A percentile compares a stretch with the other conserved stretches of the same genome.
These are phyloP conservation scores for Drosophila subsilvestris DNA, from an alignment of 2,888 invertebrate genomes.

Conservation along the genomic window DNA sequence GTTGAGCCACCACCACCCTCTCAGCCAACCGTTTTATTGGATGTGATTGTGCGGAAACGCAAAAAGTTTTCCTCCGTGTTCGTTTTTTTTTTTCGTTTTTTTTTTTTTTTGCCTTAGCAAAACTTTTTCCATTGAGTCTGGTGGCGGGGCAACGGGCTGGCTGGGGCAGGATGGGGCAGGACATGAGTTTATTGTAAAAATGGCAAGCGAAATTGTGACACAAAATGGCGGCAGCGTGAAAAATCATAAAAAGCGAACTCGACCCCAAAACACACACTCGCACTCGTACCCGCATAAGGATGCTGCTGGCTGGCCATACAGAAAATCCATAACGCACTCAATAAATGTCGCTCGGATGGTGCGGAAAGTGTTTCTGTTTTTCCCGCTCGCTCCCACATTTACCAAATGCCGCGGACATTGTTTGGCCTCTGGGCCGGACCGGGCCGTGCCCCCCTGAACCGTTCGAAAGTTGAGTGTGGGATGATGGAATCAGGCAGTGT, in stretches of 20 bases:
- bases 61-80: slow-evolving; percentile 56
- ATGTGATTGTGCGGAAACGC: slow-evolving; percentile 78
- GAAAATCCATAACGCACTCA: slow-evolving; percentile 66
- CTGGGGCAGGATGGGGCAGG: background rate
- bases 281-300: background rate
- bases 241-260: slow-evolving; percentile 49
- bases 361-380: slow-evolving; percentile 34
- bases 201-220: slow-evolving; percentile 64
- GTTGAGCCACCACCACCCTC: slow-evolving; percentile 3
- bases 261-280: slow-evolving; percentile 14
- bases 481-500: background rate
- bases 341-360: slow-evolving; percentile 59
- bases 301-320: slow-evolving; percentile 35
- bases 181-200: slow-evolving; percentile 54
- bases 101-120: slow-evolving; percentile 24
- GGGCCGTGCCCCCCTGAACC: background rate
- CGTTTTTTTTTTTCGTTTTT: slow-evolving; percentile 7
- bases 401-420: slow-evolving; percentile 50
- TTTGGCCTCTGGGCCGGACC: slow-evolving; percentile 40
- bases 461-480: slow-evolving; percentile 35
- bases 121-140: slow-evolving; percentile 46
- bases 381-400: background rate
- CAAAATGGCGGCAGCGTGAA: slow-evolving; percentile 57
- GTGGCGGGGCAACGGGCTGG: background rate
- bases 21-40: slow-evolving; percentile 70